Conservation (phyloP, 2,888 invertebrate genomes). For the Leptothorax acervorum region DNA sequence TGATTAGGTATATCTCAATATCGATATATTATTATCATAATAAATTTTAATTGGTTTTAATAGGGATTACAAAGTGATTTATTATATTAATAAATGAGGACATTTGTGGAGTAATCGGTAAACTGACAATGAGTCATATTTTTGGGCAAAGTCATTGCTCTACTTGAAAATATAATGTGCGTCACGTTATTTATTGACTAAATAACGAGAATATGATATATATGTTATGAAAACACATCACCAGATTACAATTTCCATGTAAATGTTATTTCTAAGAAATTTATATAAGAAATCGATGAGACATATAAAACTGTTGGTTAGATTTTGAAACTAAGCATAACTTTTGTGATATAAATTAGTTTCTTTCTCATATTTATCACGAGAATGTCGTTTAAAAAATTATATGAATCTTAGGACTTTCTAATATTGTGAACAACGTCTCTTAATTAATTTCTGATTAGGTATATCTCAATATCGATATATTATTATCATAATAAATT, state of each 20-base stretch:
- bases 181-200: background rate
- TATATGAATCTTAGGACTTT: too few species aligned
- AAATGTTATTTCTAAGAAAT: background rate
- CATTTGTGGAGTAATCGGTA: background rate
- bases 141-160: background rate
- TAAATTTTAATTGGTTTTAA: background rate
- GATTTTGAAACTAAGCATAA: background rate
- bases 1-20: background rate
- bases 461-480: background rate
- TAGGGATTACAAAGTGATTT: background rate
- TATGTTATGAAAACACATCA: background rate
- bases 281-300: background rate
- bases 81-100: background rate
- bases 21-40: background rate
- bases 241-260: background rate
- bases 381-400: background rate
- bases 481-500: background rate
- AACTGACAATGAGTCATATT: background rate
- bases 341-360: background rate
- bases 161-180: slow-evolving; percentile 11
- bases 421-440: background rate
- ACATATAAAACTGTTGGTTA: background rate
- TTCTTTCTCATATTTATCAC: background rate
- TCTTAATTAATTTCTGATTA: background rate
- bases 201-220: background rate